A percentile compares a stretch with the other conserved stretches of the same genome.
These are phyloP conservation scores for Poecilobothrus nobilitatus DNA, from an alignment of 2,888 invertebrate genomes.

Conservation along the genomic window DNA sequence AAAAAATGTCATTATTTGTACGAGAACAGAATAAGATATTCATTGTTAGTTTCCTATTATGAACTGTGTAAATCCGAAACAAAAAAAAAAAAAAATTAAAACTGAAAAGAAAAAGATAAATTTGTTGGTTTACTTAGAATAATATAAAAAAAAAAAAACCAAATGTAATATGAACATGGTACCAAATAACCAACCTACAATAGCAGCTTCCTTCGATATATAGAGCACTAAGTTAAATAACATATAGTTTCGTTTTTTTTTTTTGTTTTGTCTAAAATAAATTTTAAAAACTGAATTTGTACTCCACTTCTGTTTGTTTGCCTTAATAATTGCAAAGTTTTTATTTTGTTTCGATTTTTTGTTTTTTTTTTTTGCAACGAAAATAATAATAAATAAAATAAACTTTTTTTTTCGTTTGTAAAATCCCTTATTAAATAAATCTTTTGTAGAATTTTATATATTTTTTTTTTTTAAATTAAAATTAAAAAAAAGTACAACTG, in stretches of 20 bases:
- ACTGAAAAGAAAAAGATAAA: no score
- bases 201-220: no score
- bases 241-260: no score
- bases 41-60: constrained; percentile 6
- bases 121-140: background rate
- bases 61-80: background rate
- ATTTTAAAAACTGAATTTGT: background rate
- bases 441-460: no score
- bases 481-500: no score
- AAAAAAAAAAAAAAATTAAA: background rate
- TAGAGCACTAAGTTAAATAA: no score
- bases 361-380: no score
- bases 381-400: background rate
- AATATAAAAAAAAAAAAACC: background rate
- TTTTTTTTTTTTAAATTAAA: no score
- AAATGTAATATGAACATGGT: background rate
- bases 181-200: no score
- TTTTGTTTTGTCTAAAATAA: background rate
- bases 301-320: background rate
- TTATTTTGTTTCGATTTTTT: background rate
- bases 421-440: background rate
- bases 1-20: constrained; percentile 6
- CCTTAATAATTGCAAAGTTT: background rate
- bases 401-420: background rate
- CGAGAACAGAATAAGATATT: constrained; percentile 6